Evolutionary conservation across 2,797 vertebrate species (phyloP).

Genomic region (Florisuga fusca): DNA sequence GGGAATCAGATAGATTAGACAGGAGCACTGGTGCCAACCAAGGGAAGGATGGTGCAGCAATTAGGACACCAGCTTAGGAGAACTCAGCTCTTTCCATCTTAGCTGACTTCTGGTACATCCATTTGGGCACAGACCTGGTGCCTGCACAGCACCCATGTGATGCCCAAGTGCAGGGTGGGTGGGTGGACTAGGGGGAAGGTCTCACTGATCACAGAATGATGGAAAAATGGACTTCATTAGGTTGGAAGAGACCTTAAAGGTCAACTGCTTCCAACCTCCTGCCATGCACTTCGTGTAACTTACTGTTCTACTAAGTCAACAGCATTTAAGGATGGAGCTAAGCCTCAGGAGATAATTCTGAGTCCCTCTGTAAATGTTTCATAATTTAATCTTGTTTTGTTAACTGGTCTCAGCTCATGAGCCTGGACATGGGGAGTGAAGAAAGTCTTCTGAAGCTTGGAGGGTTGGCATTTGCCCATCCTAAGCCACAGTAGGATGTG

Average conservation of each 20-base stretch:
- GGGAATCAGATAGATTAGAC: neutral
- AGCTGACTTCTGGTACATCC: neutral
- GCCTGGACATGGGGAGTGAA: neutral
- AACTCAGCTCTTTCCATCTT: neutral
- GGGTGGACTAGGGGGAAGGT: neutral
- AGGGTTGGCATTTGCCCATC: neutral
- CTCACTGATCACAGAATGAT: neutral
- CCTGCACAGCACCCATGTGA: accelerated
- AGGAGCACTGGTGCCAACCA: neutral
- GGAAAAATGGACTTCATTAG: too few species aligned
- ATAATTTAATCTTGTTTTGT: neutral
- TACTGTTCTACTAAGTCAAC: neutral
- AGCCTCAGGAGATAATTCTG: neutral
- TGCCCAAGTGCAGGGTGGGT: neutral
- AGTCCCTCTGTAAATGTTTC: neutral
- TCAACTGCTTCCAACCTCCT: too few species aligned
- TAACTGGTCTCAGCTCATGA: neutral
- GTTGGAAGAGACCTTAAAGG: too few species aligned
- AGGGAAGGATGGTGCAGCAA: neutral
- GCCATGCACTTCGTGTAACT: too few species aligned
- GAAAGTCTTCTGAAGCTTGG: neutral
- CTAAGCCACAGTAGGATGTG: neutral
- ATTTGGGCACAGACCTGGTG: neutral
- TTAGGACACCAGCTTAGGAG: neutral
- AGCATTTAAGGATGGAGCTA: neutral